Base-by-base conservation (phyloP, 2,888 invertebrate species). In the Dryomyza anilis region DNA sequence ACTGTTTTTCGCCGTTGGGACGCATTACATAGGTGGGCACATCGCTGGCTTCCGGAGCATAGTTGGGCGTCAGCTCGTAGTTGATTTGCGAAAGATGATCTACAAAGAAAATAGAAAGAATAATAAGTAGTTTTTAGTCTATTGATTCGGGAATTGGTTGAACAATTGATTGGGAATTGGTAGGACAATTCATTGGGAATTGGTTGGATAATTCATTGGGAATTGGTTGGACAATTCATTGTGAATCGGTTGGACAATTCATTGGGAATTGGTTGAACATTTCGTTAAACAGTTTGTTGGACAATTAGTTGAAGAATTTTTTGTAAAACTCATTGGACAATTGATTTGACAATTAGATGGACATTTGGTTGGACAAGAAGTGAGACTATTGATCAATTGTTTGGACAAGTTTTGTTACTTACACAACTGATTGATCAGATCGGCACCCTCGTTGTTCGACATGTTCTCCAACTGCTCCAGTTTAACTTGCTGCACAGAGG, bases 51-150 rank as follows among this genome's bases (percentile, higher is more conserved):
- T 52, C 63, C 16, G 70, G 70, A 56, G 70, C 73, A 60, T 60
- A 78, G 62, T 30, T 72, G 43, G 79, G 74, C 59, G 74, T 69
- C 36, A 78, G 45, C n/a, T 74, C 71, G 48, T 73, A 69, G 53
- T 73, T 72, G 67, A 78, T 74, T 62, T 74, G 78, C 14, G 76
- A 71, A 67, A 78, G 67, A 55, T 78, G 78, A 68, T 77, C 80
- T 78, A 48, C n/a, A 8, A 56, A 39, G n/a, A n/a, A n/a, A n/a
- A n/a, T n/a, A n/a, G n/a, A n/a, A n/a, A n/a, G n/a, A 29, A 4
- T 3, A 25, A 45, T 27, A 8, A 33, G 7, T 33, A 33, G 33
- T 33, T 12, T 30, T 10, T 8, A 50, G 1, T n/a, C 36, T 19
- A 29, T 30, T 5, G 16, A 29, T 19, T n/a, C n/a, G n/a, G n/a